Percentiles rank a stretch among this genome's conserved stretches.
Evolutionary conservation across 2,888 invertebrate species (phyloP).

Genomic region (Fissipunctia ypsillon): DNA sequence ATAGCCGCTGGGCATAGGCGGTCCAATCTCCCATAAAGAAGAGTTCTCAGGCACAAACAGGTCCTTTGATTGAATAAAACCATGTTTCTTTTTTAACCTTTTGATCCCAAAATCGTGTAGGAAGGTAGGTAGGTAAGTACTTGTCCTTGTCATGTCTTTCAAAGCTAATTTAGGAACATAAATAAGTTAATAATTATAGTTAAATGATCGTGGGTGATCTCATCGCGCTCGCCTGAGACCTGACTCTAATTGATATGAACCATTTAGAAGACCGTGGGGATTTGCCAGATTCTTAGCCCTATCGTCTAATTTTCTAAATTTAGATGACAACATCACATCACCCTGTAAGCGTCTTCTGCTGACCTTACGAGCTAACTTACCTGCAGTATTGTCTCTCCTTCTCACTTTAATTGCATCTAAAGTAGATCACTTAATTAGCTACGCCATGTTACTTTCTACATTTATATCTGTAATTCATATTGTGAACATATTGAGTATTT

Average conservation of each 20-base stretch:
- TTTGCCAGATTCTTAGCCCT: slow-evolving; percentile 4
- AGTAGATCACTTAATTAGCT: too few relatives aligned
- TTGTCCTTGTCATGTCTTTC: slow-evolving; percentile 54
- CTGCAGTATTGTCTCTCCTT: neutral
- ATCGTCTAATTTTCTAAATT: neutral
- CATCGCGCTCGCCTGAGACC: slow-evolving; percentile 76
- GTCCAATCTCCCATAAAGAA: slow-evolving; percentile 32
- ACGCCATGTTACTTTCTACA: too few relatives aligned
- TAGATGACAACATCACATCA: neutral
- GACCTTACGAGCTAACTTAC: neutral
- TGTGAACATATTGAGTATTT: too few relatives aligned
- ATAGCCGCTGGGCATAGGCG: slow-evolving; percentile 38
- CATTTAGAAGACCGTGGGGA: slow-evolving; percentile 56
- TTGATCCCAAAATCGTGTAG: slow-evolving; percentile 34
- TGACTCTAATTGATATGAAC: slow-evolving; percentile 64
- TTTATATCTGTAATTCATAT: too few relatives aligned
- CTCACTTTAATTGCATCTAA: neutral
- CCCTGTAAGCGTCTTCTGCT: neutral
- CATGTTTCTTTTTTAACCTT: slow-evolving; percentile 28
- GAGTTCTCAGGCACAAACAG: slow-evolving; percentile 41
- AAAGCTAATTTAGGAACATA: slow-evolving; percentile 44
- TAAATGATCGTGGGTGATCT: slow-evolving; percentile 71
- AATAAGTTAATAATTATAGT: slow-evolving; percentile 59
- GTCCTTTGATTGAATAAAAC: slow-evolving; percentile 37
- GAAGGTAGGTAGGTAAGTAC: neutral